Base-by-base conservation (phyloP, 2,797 vertebrate species). In the Enteromius paludinosus region DNA sequence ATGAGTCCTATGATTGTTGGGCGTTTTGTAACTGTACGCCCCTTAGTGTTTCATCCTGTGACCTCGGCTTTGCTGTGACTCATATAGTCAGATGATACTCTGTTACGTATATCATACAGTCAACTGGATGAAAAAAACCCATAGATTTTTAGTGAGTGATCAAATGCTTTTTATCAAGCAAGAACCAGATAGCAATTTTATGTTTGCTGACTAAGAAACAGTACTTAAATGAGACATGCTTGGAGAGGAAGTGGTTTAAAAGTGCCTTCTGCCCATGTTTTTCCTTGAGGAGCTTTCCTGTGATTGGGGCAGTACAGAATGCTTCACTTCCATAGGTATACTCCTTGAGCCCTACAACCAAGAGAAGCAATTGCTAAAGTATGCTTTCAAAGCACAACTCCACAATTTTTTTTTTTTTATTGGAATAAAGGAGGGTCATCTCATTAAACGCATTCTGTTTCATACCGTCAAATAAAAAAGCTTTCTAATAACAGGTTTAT, bases 231-330 rank as follows among this genome's bases (percentile, higher is more conserved):
- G 45, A 68, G 64, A 49, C 28, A 9, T 25, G 25, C 23, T 49
- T 47, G 68, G 52, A 84, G 83, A 59, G 81, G 82, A 85, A 87
- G 61, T 56, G 86, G 71, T 86, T 78, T 85, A 90, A 87, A 93
- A 93, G 92, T 93, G 92, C 92, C 92, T 93, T 93, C 75, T 78
- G 90, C 88, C 79, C 33, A 86, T 83, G 69, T 85, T 68, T 85
- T 68, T 87, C 84, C 61, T 85, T 17, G 77, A 23, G 23, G 43
- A 65, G 15, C 4, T 64, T 66, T 68, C 61, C 49, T 75, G 12
- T 35, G 70, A 64, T 75, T 72, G 18, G 71, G 35, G 23, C 35
- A 54, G 47, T 59, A 69, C 35, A 82, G 45, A 73, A 28, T 41
- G 25, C 49, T 82, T 82, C 35, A 66, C 47, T 25, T 72, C 28